Conservation (phyloP, 2,888 invertebrate genomes). For the Zaprionus lineosus region DNA sequence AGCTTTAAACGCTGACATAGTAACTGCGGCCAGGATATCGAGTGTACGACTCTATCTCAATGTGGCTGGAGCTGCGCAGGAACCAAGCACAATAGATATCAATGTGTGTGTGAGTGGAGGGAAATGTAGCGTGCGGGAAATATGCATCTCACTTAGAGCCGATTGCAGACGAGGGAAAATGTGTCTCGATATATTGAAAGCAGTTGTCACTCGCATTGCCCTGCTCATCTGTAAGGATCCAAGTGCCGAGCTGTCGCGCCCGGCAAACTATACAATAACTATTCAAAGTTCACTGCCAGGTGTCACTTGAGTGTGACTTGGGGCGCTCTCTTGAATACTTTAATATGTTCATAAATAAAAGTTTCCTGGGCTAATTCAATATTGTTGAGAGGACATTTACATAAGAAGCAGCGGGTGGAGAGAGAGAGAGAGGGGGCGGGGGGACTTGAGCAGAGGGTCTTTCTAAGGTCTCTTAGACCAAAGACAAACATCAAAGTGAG, state of each 20-base stretch:
- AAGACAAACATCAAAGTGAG: conserved; percentile 46
- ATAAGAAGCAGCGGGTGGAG: conserved; percentile 58
- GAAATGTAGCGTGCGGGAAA: conserved; percentile 2
- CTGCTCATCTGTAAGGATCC: conserved; percentile 46
- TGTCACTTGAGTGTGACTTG: no score
- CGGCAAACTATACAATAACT: neutral
- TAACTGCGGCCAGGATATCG: conserved; percentile 34
- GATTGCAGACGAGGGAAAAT: conserved; percentile 29
- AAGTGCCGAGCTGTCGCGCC: conserved; percentile 62
- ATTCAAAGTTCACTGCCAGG: conserved; percentile 20
- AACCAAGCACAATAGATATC: conserved; percentile 55
- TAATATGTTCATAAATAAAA: conserved; percentile 47
- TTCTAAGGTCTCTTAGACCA: conserved; percentile 5
- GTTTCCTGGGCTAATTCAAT: conserved; percentile 65
- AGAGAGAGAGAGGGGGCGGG: conserved; percentile 31
- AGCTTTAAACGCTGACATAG: conserved; percentile 65
- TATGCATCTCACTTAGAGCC: conserved; percentile 54
- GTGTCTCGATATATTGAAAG: conserved; percentile 34
- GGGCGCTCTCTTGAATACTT: conserved; percentile 49
- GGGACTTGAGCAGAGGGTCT: neutral
- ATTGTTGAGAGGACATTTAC: conserved; percentile 67
- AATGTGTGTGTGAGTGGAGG: conserved; percentile 30
- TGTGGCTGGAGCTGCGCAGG: conserved; percentile 14
- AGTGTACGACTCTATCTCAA: conserved; percentile 1
- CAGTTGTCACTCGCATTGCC: conserved; percentile 42